Base-by-base conservation (phyloP, 92 coral and sea anemone species). In the Virgularia gustaviana region DNA sequence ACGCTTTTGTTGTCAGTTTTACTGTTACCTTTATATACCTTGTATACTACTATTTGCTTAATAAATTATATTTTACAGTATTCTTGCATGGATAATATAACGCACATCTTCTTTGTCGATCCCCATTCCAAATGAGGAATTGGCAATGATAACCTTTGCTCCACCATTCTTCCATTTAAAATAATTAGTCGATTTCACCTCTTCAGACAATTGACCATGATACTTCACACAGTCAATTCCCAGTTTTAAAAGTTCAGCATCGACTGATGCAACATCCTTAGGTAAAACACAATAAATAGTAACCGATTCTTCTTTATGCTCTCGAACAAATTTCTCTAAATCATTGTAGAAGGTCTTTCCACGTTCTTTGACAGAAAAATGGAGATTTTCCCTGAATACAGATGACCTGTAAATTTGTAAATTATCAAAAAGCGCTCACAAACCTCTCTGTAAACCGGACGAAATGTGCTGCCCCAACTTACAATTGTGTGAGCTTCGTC, bases 271-370 rank as follows among this genome's bases (percentile, higher is more conserved):
- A n/a, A 78, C 83, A 78, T 70, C 71, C 12, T 53, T 51, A 1
- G 83, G 58, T 27, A 78, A 35, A 15, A 78, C 83, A 68, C 83
- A 78, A 52, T 78, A 78, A 51, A 13, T 49, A 18, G n/a, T n/a
- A n/a, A n/a, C n/a, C n/a, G n/a, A n/a, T n/a, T n/a, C n/a, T n/a
- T n/a, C n/a, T n/a, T n/a, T 31, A 0, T 42, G 68, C n/a, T 42
- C 70, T 42, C 33, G 30, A 19, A 70, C 56, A 59, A 78, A 78
- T 5, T 57, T 19, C 36, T 18, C 47, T 58, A 73, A 13, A 7
- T 59, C 78, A 56, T n/a, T 33, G 12, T 53, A 53, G 28, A 53
- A 53, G 16, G 43, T 60, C 43, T 24, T 58, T 53, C 45, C 60
- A 7, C 59, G 57, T 43, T 62, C 84, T 34, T 31, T 44, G 7